Base-by-base conservation (phyloP, 2,797 vertebrate species). In the Anguilla megastoma region DNA sequence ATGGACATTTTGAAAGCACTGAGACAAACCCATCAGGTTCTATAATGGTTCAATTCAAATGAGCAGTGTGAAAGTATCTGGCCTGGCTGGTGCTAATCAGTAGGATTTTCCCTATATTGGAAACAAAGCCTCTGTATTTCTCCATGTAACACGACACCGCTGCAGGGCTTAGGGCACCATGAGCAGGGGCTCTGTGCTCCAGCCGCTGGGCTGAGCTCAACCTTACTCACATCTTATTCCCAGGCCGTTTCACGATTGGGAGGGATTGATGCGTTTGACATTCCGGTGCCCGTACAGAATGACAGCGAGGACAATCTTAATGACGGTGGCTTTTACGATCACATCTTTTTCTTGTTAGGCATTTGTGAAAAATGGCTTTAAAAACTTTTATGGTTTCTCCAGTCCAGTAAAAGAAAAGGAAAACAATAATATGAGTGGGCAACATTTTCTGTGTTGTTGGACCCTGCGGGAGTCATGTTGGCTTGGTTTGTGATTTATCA, bases 321-420 rank as follows among this genome's bases (percentile, higher is more conserved):
- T 80, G 84, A 69, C 85, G 71, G 30, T 63, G 87, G 88, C 89
- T 86, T 88, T 90, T 86, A 89, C 41, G 36, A 84, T 87, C 83
- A 88, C 79, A 86, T 85, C 54, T 89, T 92, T 89, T 88, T 87
- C 87, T 87, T 66, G 50, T 90, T 88, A 89, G 56, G 52, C 45
- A 85, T n/a, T 5, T 63, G 69, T 66, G 83, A 48, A 84, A 63
- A 84, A 82, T n/a, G 41, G 74, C 86, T 89, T 48, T 30, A 85
- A 88, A 41, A 82, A 45, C 60, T 76, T 87, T 71, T 87, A 88
- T 80, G 21, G 50, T 66, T 66, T 60, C 27, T 84, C 50, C 69
- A 83, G 50, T 63, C 45, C 66, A 66, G 52, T 87, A 69, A 83
- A 87, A 84, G 50, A 50, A 84, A 83, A 66, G n/a, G 50, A 86